Evolutionary conservation across 2,888 invertebrate genomes (phyloP), one percentile per base, ranked within the genome.

Genomic region (Resseliella maxima): DNA sequence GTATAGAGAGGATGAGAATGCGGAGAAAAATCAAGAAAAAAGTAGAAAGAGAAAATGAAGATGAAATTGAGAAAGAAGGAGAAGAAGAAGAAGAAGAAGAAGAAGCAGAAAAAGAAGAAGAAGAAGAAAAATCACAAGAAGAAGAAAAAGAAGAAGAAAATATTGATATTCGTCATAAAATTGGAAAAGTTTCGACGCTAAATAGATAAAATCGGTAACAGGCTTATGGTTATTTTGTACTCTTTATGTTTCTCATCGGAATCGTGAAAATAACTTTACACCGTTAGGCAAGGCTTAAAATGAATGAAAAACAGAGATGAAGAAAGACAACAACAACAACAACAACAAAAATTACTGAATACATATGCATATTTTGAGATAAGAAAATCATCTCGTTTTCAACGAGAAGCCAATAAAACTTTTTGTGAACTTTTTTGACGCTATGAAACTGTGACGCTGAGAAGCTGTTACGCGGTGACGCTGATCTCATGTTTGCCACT

Each of bases 131-230:
- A 41, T 8, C 41, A 59, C 15, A 59, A 2, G 2, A 10, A 50
- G 10, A 50, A 12, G 6, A 41, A 41, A 41, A 50, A 15, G 15
- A 15, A 50, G 15, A 50, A 50, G 15, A 50, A 50, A n/a, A 83
- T 38, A 83, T 83, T 83, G 83, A 83, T 83, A 83, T 83, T 36
- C 83, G 41, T 83, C 83, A 83, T 83, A 83, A 83, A 83, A 83
- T 83, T 83, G 83, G 38, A 38, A 83, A 83, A 83, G 83, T 83
- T 83, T 83, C 38, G 12, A 83, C 83, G 38, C n/a, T 24, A 38
- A 38, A 83, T 83, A 38, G 38, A 83, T 83, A 38, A 83, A 83
- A 83, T 83, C 83, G 83, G n/a, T n/a, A 38, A 36, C 24, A 36
- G 24, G 38, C 24, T 21, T 12, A 83, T 24, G 38, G 38, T 38